Evolutionary conservation across 2,888 invertebrate genomes (phyloP).

Genomic region (Agonopterix arenella): DNA sequence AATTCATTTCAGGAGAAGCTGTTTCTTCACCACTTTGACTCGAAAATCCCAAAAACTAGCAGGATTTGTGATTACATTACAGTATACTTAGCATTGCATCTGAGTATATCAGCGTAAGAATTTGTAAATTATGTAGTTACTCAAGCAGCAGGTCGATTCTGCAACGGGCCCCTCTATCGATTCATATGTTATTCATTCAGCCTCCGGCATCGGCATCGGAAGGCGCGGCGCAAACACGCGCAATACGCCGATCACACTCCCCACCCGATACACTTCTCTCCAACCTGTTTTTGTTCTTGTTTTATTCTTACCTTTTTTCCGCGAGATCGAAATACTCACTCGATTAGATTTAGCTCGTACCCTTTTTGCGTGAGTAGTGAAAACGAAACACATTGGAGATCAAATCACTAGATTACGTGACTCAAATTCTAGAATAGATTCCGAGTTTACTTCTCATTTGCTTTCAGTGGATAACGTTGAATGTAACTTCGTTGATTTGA

Average conservation of each 20-base stretch:
- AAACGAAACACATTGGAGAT: background rate
- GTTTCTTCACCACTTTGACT: no score
- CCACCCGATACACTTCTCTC: conserved; percentile 7
- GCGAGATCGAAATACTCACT: conserved; percentile 3
- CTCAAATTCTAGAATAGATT: background rate
- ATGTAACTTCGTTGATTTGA: no score
- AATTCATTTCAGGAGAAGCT: no score
- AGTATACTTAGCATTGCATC: no score
- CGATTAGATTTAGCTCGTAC: conserved; percentile 4
- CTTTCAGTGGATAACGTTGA: background rate
- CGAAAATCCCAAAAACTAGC: no score
- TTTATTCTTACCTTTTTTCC: conserved; percentile 2
- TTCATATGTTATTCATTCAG: background rate
- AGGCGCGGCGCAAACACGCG: background rate
- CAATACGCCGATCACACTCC: background rate
- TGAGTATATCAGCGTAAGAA: no score
- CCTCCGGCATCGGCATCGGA: background rate
- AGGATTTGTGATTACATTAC: no score
- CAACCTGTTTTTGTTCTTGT: conserved; percentile 3
- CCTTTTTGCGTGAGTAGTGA: background rate
- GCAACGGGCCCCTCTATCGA: background rate
- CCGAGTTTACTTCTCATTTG: background rate
- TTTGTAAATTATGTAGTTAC: no score
- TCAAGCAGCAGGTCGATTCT: no score
- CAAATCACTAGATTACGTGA: conserved; percentile 2